Conservation (phyloP, 1,140 invertebrate species). For the Caenorhabditis brenneri region DNA sequence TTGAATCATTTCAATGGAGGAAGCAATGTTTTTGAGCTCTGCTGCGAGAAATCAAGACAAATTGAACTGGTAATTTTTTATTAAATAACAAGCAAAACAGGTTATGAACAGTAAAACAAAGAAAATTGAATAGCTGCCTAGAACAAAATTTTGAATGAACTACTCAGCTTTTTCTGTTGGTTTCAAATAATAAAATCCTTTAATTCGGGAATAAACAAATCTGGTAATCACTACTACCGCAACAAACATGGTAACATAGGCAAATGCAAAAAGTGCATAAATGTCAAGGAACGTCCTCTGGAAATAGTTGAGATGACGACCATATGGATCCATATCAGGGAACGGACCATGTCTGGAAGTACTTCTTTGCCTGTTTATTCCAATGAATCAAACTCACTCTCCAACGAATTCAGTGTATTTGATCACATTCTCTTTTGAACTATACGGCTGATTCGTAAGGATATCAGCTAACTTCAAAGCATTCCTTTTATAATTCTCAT, state of each 20-base stretch:
- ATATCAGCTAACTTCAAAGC: slow-evolving; percentile 26
- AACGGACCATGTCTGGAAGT: slow-evolving; percentile 30
- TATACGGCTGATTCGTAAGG: slow-evolving; percentile 1
- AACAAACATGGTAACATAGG: not conserved
- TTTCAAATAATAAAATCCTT: no score
- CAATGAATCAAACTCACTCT: not conserved
- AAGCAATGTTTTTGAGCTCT: no score
- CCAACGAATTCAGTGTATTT: slow-evolving; percentile 44
- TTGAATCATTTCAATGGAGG: no score
- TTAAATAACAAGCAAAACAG: no score
- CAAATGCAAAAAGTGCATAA: not conserved
- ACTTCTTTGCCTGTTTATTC: not conserved
- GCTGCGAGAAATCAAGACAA: no score
- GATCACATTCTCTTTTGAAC: slow-evolving; percentile 20
- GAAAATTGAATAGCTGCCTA: no score
- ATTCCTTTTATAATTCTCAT: slow-evolving; percentile 30
- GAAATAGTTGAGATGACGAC: slow-evolving; percentile 23
- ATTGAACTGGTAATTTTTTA: no score
- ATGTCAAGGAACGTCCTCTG: slow-evolving; percentile 5
- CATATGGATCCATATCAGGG: slow-evolving; percentile 8
- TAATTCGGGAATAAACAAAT: no score
- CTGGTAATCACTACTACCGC: no score
- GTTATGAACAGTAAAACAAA: no score
- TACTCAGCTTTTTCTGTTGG: no score
- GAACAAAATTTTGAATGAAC: no score